A percentile compares a stretch with the other conserved stretches of the same genome.
phyloP scores from a whole-genome alignment of 1,140 invertebrate genomes.

The Brachionus asplanchnoidis region DNA sequence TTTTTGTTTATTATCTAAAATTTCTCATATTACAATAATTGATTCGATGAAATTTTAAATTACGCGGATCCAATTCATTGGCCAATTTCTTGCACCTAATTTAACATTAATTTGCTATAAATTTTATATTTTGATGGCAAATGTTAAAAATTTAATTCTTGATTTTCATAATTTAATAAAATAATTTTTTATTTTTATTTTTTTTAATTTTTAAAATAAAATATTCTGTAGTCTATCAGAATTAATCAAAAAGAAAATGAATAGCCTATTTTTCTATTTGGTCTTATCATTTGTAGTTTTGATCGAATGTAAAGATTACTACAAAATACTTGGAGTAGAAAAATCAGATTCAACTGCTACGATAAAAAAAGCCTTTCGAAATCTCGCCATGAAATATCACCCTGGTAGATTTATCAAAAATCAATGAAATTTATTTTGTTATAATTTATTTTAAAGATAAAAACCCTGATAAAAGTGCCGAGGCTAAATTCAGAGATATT shows the following conservation, averaged over 20 bases:
- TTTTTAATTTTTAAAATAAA: background rate
- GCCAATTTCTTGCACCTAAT: background rate
- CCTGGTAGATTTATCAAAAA: constrained; percentile 72
- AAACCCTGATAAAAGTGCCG: constrained; percentile 39
- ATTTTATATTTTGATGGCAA: background rate
- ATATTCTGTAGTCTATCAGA: background rate
- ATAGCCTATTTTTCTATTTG: background rate
- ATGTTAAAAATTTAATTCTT: background rate
- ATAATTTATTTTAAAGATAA: background rate
- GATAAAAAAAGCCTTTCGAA: constrained; percentile 67
- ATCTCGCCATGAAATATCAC: constrained; percentile 94
- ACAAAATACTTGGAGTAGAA: constrained; percentile 80
- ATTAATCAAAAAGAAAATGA: background rate
- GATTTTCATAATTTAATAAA: background rate
- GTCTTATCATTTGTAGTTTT: background rate
- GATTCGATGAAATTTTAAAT: background rate
- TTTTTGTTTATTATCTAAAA: background rate
- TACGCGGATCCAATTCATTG: constrained; percentile 1
- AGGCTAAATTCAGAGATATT: constrained; percentile 36
- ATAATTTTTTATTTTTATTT: background rate
- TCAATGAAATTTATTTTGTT: background rate
- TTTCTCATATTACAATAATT: background rate
- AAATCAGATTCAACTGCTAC: constrained; percentile 78
- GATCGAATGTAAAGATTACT: constrained; percentile 66
- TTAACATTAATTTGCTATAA: constrained; percentile 1